phyloP scores from a whole-genome alignment of 2,797 vertebrate species.

The Thalassophryne amazonica region DNA sequence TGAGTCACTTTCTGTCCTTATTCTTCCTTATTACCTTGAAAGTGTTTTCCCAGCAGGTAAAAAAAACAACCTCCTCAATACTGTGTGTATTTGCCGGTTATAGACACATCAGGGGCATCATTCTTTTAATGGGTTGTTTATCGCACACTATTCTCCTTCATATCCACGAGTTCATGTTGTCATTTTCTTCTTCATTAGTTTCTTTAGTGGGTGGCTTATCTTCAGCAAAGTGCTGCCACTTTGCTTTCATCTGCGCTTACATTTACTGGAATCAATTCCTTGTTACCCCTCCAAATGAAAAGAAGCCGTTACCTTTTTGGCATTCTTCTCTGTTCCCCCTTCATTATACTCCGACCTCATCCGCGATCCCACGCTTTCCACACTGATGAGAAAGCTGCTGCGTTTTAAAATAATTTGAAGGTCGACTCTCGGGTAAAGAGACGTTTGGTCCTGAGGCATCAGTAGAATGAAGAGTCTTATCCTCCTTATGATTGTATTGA shows the following conservation, averaged over 20 bases:
- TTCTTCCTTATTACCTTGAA: conserved; percentile 17
- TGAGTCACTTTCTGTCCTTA: conserved; percentile 9
- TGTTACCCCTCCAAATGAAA: conserved; percentile 33
- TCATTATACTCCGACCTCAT: conserved; percentile 4
- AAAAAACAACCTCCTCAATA: background rate
- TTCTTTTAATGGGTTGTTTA: conserved; percentile 29
- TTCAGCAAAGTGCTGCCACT: conserved; percentile 4
- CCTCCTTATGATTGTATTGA: no score
- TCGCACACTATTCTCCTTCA: background rate
- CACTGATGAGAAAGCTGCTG: background rate
- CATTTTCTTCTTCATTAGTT: conserved; percentile 51
- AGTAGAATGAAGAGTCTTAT: background rate
- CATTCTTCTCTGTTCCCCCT: conserved; percentile 1
- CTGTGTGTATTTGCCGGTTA: background rate
- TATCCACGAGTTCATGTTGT: conserved; percentile 15
- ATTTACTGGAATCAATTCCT: conserved; percentile 46
- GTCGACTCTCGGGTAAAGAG: background rate
- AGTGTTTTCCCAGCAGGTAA: conserved; percentile 12
- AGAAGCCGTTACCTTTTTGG: conserved; percentile 31
- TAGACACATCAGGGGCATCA: background rate
- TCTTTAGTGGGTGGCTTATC: background rate
- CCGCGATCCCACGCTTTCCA: background rate
- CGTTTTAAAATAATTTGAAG: background rate
- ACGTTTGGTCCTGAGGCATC: background rate
- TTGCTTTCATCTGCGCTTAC: conserved; percentile 30